phyloP scores from a whole-genome alignment of 1,140 invertebrate species.

The Riptortus pedestris region DNA sequence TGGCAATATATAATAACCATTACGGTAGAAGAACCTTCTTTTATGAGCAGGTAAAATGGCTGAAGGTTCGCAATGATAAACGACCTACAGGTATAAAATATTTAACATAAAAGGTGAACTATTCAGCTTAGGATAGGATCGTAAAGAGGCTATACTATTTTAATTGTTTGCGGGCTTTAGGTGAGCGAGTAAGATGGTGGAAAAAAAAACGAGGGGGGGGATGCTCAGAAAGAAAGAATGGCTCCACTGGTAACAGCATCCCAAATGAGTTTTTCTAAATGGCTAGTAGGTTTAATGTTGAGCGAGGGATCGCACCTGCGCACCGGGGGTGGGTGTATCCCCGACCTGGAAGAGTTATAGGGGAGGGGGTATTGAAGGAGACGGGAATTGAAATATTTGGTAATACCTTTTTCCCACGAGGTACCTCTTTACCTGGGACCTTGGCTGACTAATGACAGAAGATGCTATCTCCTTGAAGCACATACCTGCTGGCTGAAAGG shows the following conservation, averaged over 20 bases:
- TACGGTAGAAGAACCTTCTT: no score
- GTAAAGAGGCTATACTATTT: constrained; percentile 5
- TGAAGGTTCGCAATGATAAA: not conserved
- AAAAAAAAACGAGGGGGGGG: not conserved
- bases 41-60: no score
- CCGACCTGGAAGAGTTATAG: constrained; percentile 4
- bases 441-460: constrained; percentile 7
- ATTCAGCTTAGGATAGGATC: not conserved
- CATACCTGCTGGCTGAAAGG: not conserved
- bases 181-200: not conserved
- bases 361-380: constrained; percentile 6
- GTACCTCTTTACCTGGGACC: not conserved
- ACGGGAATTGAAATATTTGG: constrained; percentile 9
- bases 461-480: constrained; percentile 12
- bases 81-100: not conserved
- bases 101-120: constrained; percentile 1
- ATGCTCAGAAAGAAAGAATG: no score
- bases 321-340: not conserved
- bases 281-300: constrained; percentile 11
- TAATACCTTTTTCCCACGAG: not conserved
- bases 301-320: not conserved
- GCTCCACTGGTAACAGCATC: not conserved
- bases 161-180: not conserved
- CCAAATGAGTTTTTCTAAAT: constrained; percentile 18
- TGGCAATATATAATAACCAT: no score